Base-by-base conservation (phyloP, 37 sponge, comb jelly and placozoan species). In the Corticium candelabrum region DNA sequence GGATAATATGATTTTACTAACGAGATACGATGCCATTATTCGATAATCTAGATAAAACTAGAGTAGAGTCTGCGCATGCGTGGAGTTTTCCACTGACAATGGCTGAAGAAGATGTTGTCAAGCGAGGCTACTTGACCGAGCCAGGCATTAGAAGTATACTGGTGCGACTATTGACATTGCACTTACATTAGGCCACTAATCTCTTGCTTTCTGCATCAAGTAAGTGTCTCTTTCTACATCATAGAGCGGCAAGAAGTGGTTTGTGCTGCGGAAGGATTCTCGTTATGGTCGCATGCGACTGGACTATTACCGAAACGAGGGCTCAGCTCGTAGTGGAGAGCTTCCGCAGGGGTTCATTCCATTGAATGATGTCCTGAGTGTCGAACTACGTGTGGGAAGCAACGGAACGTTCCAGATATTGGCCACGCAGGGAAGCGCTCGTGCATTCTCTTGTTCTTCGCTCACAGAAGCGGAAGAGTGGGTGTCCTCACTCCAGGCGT, bases 211-310 rank as follows among this genome's bases (percentile, higher is more conserved):
- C n/a, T n/a, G n/a, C n/a, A n/a, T n/a, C n/a, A n/a, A n/a, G n/a
- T n/a, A n/a, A n/a, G n/a, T n/a, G n/a, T n/a, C n/a, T n/a, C n/a
- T n/a, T n/a, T n/a, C n/a, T n/a, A n/a, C n/a, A n/a, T n/a, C n/a
- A n/a, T 77, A 92, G 93, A 90, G 89, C 7, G 77, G 84, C 1
- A 86, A 84, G 40, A 74, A 84, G 4, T 92, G 93, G 93, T 88
- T 76, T 80, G 76, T 92, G 0, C 68, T 92, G 69, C 37, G 84
- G 34, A 80, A 76, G 29, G 87, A 88, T 40, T 2, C 67, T 0
- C 34, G 82, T 3, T 68, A 38, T 31, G 83, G 80, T 3, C 69
- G 40, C 67, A 80, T 79, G 43, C 69, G 88, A 0, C 79, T 92
- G 37, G 87, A 92, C 40, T 80, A 74, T n/a, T 92, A 77, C 81